Evolutionary conservation across 1,140 invertebrate species (phyloP), one percentile per base, ranked within the genome.

Genomic region (Conus ventricosus): DNA sequence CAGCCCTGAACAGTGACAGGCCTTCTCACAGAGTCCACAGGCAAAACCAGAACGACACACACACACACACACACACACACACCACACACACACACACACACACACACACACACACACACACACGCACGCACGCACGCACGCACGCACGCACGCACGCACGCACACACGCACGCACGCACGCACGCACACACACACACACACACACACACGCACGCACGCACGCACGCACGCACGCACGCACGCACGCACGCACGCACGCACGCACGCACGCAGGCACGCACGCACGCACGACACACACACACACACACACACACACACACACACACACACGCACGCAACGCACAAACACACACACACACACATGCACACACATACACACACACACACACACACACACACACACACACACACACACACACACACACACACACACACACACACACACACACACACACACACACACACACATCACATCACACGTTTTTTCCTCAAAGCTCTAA

Each of bases 371-470:
- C 39, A 39, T 3, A 39, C 39, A 39, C 39, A 39, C 39, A 39
- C 39, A 78, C n/a, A 25, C 75, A 78, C 13, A 78, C 75, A 78
- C 75, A 20, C 75, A 78, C n/a, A 78, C 75, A 78, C 75, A 78
- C 75, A 78, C 75, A 78, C 75, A 78, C 75, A 78, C 75, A 78
- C 75, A 78, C 75, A 78, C 75, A 78, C 75, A 78, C 39, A 27
- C 75, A 78, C 75, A 78, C 75, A 78, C 75, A 78, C 75, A 78
- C 75, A 78, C 75, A 78, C 75, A 78, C 75, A 78, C 75, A 78
- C 75, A 78, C 75, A 78, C 75, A 5, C 75, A 25, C 75, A 78
- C 60, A 63, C 60, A 63, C 60, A 63, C 60, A 63, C 60, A 63
- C 60, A 39, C 39, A 39, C 39, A 39, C 39, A 39, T 39, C 39